A percentile compares a stretch with the other conserved stretches of the same genome.
phyloP scores from a whole-genome alignment of 2,888 invertebrate genomes.

The Oxyscelio sp. region DNA sequence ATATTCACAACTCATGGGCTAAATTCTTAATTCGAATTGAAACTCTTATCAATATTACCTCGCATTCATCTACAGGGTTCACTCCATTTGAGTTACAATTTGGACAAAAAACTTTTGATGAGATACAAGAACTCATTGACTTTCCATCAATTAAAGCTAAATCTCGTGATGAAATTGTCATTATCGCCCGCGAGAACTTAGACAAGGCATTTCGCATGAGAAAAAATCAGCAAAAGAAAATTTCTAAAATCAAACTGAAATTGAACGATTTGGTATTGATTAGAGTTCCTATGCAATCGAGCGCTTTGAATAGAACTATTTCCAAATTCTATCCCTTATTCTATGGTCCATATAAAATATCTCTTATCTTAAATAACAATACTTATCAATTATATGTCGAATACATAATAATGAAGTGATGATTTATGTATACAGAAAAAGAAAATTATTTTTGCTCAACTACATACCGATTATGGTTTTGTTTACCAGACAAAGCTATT shows the following conservation, averaged over 20 bases:
- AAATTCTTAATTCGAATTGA: neutral
- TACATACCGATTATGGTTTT: too few relatives aligned
- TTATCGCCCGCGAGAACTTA: too few relatives aligned
- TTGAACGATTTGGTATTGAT: neutral
- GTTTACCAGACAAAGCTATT: too few relatives aligned
- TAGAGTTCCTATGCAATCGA: neutral
- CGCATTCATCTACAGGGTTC: slow-evolving; percentile 1
- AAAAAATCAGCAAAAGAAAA: neutral
- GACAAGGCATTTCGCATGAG: too few relatives aligned
- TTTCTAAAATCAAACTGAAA: neutral
- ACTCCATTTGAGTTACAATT: slow-evolving; percentile 13
- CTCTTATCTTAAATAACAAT: neutral
- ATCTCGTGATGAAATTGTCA: too few relatives aligned
- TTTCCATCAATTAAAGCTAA: too few relatives aligned
- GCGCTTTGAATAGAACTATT: neutral
- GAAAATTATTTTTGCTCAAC: too few relatives aligned
- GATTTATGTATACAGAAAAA: too few relatives aligned
- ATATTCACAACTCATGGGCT: slow-evolving; percentile 3
- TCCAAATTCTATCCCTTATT: neutral
- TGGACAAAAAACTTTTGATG: neutral
- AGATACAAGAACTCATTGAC: neutral
- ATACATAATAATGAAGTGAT: too few relatives aligned
- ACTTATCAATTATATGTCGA: neutral
- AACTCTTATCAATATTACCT: neutral
- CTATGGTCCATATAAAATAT: neutral